phyloP scores from a whole-genome alignment of 2,888 invertebrate genomes.

The Melieria omissa region DNA sequence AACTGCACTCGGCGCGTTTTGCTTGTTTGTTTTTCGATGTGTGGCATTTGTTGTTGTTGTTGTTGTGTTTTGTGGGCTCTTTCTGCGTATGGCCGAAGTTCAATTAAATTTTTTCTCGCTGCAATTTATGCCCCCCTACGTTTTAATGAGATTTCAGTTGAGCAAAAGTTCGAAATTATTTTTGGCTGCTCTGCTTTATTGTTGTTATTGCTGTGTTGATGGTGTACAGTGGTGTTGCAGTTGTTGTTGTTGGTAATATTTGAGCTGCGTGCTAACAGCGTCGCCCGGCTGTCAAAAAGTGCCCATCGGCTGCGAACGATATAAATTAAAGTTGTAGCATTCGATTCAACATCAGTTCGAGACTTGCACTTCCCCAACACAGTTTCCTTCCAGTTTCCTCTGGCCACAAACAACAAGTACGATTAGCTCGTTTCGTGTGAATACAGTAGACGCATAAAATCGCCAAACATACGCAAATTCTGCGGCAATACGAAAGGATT shows the following conservation, averaged over 20 bases:
- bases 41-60: too few species aligned
- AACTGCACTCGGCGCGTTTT: too few species aligned
- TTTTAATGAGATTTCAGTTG: slow-evolving; percentile 46
- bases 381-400: not conserved
- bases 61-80: too few species aligned
- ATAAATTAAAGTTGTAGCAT: slow-evolving; percentile 51
- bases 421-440: too few species aligned
- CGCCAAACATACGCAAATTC: too few species aligned
- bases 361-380: slow-evolving; percentile 47
- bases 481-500: too few species aligned
- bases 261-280: slow-evolving; percentile 20
- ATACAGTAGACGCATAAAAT: too few species aligned
- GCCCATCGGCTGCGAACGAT: slow-evolving; percentile 48
- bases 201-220: not conserved
- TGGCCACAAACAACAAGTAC: too few species aligned
- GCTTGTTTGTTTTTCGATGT: too few species aligned
- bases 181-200: not conserved
- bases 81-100: slow-evolving; percentile 43
- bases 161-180: slow-evolving; percentile 15
- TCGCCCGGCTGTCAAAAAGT: slow-evolving; percentile 10
- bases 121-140: slow-evolving; percentile 23
- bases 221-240: slow-evolving; percentile 7
- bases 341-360: slow-evolving; percentile 54
- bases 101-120: slow-evolving; percentile 49
- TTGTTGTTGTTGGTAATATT: slow-evolving; percentile 7